Evolutionary conservation across 2,797 vertebrate genomes (phyloP).

Genomic region (Hydrolagus colliei): DNA sequence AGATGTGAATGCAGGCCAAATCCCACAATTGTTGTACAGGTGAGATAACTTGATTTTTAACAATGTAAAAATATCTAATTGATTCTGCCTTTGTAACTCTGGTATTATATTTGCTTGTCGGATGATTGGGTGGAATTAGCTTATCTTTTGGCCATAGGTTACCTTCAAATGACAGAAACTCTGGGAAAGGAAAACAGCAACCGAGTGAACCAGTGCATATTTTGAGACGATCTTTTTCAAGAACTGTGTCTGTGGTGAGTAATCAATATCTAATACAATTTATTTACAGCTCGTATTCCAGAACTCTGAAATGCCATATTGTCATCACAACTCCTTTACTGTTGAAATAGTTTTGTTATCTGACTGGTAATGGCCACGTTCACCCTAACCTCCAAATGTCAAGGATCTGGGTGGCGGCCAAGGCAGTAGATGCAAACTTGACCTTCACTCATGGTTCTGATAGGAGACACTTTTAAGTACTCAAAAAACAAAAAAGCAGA

Average conservation of each 20-base stretch:
- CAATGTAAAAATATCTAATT: not conserved
- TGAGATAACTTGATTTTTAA: constrained; percentile 38
- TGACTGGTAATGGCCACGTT: too few relatives aligned
- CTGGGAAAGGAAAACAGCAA: constrained; percentile 94
- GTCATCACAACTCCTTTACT: too few relatives aligned
- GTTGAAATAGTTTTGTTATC: too few relatives aligned
- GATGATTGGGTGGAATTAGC: not conserved
- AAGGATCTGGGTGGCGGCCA: too few relatives aligned
- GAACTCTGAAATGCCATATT: not conserved
- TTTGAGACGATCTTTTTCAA: constrained; percentile 90
- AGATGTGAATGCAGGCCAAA: constrained; percentile 96
- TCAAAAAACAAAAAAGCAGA: too few relatives aligned
- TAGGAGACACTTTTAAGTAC: too few relatives aligned
- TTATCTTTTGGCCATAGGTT: constrained; percentile 56
- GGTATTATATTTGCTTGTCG: not conserved
- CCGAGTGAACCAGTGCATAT: constrained; percentile 95
- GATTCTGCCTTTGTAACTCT: not conserved
- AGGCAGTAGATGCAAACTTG: too few relatives aligned
- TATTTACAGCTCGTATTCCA: not conserved
- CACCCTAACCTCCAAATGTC: too few relatives aligned
- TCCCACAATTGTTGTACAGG: constrained; percentile 95
- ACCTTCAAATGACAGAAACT: constrained; percentile 90
- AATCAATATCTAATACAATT: not conserved
- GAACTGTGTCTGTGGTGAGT: constrained; percentile 91
- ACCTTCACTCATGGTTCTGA: too few relatives aligned